Conservation (phyloP, 2,113 vertebrate species). For the Halcyon senegalensis region DNA sequence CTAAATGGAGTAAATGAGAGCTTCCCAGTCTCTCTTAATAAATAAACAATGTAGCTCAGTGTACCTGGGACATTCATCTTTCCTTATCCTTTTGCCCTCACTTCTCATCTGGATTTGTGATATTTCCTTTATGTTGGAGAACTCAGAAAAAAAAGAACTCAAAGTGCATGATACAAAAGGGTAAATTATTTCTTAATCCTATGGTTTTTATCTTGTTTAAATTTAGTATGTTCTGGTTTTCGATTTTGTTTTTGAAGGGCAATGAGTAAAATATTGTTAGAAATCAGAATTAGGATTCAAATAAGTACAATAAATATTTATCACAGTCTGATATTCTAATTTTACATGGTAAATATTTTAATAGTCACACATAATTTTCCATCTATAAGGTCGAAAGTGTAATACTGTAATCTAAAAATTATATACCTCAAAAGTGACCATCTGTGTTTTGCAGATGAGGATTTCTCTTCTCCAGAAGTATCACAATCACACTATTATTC, state of each 20-base stretch:
- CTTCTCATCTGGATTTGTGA: not conserved
- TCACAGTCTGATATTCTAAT: not conserved
- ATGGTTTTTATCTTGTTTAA: not conserved
- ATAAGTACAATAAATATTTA: not conserved
- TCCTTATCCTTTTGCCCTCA: not conserved
- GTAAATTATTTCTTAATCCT: not conserved
- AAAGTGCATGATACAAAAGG: not conserved
- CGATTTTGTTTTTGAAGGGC: not conserved
- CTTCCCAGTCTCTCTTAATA: not conserved
- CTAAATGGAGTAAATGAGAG: not conserved
- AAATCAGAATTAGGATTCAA: not conserved
- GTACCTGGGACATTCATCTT: not conserved
- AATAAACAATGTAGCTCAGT: not conserved
- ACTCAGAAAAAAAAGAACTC: not conserved
- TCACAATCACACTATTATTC: not conserved
- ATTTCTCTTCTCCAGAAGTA: not conserved
- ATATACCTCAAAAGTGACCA: not conserved
- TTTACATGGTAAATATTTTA: not conserved
- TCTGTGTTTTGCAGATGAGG: rapidly evolving
- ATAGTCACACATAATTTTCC: not conserved
- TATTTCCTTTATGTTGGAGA: not conserved
- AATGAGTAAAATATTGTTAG: not conserved
- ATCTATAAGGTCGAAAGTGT: not conserved
- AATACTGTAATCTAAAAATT: not conserved
- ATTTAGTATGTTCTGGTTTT: not conserved